Percentiles rank a stretch among this genome's conserved stretches.
These are phyloP conservation scores for Entomobrya multifasciata DNA, from an alignment of 2,888 invertebrate genomes.

Conservation along the genomic window DNA sequence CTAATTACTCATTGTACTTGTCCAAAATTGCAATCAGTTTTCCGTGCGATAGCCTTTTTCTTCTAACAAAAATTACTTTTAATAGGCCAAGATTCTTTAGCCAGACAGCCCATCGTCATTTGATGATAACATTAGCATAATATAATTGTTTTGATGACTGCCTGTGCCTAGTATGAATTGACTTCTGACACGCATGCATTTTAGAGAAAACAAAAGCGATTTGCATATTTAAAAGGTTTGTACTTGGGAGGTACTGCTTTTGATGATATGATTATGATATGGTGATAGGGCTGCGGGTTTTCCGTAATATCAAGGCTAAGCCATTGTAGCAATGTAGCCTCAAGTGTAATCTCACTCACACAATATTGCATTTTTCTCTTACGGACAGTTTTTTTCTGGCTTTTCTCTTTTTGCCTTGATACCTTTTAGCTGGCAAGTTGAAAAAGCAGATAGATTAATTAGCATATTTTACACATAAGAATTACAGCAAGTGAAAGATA, in stretches of 20 bases:
- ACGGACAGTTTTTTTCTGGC: not conserved
- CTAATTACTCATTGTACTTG: too few relatives aligned
- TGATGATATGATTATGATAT: too few relatives aligned
- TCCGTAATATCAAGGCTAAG: too few relatives aligned
- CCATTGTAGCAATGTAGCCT: too few relatives aligned
- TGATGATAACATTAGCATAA: conserved; percentile 23
- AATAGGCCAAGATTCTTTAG: conserved; percentile 42
- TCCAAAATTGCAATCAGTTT: not conserved
- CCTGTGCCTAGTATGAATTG: not conserved
- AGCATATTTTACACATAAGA: conserved; percentile 55
- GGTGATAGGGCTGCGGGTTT: too few relatives aligned
- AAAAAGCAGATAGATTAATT: conserved; percentile 46
- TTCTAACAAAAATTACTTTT: conserved; percentile 29
- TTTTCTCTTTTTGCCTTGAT: not conserved
- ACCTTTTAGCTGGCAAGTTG: not conserved
- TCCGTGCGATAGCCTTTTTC: not conserved
- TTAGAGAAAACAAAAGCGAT: too few relatives aligned
- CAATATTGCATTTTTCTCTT: not conserved
- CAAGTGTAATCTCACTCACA: too few relatives aligned
- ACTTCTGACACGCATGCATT: too few relatives aligned
- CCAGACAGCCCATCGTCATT: conserved; percentile 12
- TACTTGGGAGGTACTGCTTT: too few relatives aligned
- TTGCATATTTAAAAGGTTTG: too few relatives aligned
- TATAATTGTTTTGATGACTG: conserved; percentile 7
- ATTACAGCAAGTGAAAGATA: conserved; percentile 40